Conservation (phyloP, 92 coral and sea anemone species). For the Meandrina meandrites region DNA sequence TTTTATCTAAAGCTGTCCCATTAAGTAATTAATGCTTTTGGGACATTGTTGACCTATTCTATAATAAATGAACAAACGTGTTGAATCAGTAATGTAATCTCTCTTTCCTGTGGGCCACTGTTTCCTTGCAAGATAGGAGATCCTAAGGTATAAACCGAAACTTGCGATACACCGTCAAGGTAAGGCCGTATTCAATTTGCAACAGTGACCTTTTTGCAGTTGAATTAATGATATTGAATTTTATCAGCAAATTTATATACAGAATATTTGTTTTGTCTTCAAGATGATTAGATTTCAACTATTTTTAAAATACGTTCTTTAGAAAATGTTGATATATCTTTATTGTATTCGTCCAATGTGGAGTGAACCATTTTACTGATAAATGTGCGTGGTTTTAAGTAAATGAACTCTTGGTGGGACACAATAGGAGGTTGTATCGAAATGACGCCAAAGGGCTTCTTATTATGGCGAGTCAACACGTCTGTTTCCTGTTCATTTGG, state of each 20-base stretch:
- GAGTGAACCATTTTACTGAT: not conserved
- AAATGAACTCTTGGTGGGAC: not conserved
- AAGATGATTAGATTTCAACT: too few species aligned
- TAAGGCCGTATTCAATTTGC: not conserved
- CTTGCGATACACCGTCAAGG: not conserved
- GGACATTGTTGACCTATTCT: conserved; percentile 49
- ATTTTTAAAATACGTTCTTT: not conserved
- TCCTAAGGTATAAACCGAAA: not conserved
- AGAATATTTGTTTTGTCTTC: conserved; percentile 23
- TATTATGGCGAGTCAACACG: not conserved
- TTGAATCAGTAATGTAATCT: conserved; percentile 21
- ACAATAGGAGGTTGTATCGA: not conserved
- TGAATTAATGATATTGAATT: not conserved
- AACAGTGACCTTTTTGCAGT: not conserved
- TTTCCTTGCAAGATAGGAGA: conserved; percentile 5
- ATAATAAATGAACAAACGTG: conserved; percentile 40
- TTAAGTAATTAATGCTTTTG: conserved; percentile 43
- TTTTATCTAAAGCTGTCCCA: not conserved
- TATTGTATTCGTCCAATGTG: not conserved
- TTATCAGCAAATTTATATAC: not conserved
- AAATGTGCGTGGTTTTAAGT: not conserved
- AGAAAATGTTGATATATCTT: not conserved
- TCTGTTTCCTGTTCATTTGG: not conserved
- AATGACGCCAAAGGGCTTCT: not conserved
- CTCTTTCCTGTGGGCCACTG: conserved; percentile 9